phyloP scores from a whole-genome alignment of 2,113 vertebrate species.

The Rhynchopsitta pachyrhyncha region DNA sequence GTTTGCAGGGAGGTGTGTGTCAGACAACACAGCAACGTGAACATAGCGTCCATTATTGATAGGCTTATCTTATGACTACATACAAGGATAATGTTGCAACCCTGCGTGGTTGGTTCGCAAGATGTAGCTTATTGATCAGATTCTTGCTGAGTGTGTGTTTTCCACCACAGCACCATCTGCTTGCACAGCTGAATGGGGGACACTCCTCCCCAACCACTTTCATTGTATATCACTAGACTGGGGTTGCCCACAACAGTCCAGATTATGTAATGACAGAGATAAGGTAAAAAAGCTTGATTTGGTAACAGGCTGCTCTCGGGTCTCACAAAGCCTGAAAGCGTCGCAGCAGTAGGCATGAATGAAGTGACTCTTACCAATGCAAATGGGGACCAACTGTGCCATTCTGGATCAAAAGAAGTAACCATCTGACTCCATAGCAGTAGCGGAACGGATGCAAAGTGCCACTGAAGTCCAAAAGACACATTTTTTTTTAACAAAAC shows the following conservation, averaged over 20 bases:
- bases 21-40: not conserved
- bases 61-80: accelerated
- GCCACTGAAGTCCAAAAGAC: not conserved
- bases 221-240: accelerated
- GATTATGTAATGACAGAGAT: not conserved
- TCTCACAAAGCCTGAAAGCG: not conserved
- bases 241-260: accelerated
- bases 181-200: not conserved
- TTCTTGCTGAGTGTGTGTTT: accelerated
- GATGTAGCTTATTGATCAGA: accelerated
- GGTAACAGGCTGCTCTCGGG: not conserved
- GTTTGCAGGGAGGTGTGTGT: not conserved
- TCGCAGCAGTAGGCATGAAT: accelerated
- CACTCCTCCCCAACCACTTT: not conserved
- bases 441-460: not conserved
- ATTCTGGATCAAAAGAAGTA: not conserved
- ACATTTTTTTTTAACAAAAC: not conserved
- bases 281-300: not conserved
- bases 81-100: not conserved
- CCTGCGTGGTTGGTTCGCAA: accelerated
- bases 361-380: not conserved
- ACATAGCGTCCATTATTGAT: not conserved
- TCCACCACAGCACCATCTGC: not conserved
- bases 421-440: not conserved
- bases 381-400: not conserved